Conservation (phyloP, 2,888 invertebrate genomes). For the Harpagoxenus sublaevis region DNA sequence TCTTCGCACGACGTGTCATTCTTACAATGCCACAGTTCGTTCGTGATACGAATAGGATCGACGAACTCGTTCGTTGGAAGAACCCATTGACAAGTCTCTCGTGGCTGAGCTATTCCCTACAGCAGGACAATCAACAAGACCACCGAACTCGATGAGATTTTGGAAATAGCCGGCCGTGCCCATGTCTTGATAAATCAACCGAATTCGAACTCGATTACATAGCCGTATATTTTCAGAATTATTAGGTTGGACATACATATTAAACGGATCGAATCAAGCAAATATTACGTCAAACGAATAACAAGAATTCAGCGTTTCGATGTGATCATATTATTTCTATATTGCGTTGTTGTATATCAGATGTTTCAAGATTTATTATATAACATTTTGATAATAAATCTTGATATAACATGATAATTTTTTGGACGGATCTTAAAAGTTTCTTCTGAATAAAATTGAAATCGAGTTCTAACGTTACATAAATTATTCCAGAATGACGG, state of each 20-base stretch:
- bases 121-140: background rate
- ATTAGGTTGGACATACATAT: background rate
- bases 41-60: constrained; percentile 19
- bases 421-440: background rate
- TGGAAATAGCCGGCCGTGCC: background rate
- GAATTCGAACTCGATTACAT: background rate
- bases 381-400: background rate
- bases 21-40: background rate
- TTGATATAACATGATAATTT: background rate
- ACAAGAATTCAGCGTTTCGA: background rate
- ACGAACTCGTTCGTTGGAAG: background rate
- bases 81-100: constrained; percentile 10
- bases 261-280: background rate
- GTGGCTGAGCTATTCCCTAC: background rate
- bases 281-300: background rate
- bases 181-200: background rate
- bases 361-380: background rate
- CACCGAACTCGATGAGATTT: background rate
- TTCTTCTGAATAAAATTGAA: background rate
- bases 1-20: background rate
- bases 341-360: background rate
- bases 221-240: background rate
- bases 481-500: background rate
- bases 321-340: background rate
- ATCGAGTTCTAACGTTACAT: background rate